Base-by-base conservation (phyloP, 1,140 invertebrate species). In the Bemisia tabaci region DNA sequence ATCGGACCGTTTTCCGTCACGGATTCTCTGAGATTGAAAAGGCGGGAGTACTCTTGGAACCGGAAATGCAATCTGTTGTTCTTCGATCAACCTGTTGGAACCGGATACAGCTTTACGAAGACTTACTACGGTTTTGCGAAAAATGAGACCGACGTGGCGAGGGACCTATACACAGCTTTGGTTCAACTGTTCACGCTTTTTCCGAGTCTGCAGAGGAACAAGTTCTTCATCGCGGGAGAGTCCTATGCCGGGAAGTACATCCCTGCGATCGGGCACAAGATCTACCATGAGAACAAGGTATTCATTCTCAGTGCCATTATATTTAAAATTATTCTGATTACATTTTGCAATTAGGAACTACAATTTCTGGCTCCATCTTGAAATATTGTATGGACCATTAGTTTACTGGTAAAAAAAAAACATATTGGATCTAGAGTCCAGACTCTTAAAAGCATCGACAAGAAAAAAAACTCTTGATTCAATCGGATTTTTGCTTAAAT, bases 1-100 rank as follows among this genome's bases (percentile, higher is more conserved):
- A 82, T 88, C 71, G 68, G 68, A 0, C 68, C 68, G 26, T 60
- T 65, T 75, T 79, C 80, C 1, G 87, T 89, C 2, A 61, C 5
- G 2, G 2, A 61, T 22, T n/a, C n/a, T 63, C 22, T 33, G 25
- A 65, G 12, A 26, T 60, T 27, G 22, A 64, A 64, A n/a, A n/a
- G n/a, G n/a, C n/a, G 70, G 21, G 23, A 68, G 17, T 85, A 84
- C 62, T 85, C 86, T 11, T 94, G 91, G 91, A 86, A 83, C 66
- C 77, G 81, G 21, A 83, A 81, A 2, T 87, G 89, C 71, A 86
- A 88, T 73, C 73, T 94, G 26, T 78, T 95, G 21, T 94, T 90
- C 72, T 87, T 95, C 63, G 92, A 95, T 73, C 93, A 92, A 75
- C 92, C 91, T 9, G 91, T 92, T 60, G 89, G 89, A 1, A 88